Evolutionary conservation across 2,888 invertebrate genomes (phyloP).

Genomic region (Eupithecia insigniata): DNA sequence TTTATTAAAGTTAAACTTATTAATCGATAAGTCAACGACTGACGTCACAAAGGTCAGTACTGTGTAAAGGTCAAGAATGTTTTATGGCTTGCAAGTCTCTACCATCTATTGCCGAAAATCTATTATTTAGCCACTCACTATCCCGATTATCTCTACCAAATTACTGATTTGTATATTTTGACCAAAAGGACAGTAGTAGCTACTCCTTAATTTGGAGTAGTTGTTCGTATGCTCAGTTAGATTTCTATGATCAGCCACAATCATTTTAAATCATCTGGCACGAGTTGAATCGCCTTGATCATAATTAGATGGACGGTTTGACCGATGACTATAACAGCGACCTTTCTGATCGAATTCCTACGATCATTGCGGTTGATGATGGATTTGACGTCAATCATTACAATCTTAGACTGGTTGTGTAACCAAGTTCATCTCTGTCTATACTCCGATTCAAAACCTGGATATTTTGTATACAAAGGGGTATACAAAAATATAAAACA

Average conservation of each 20-base stretch:
- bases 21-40: neutral
- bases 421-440: neutral
- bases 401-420: constrained; percentile 2
- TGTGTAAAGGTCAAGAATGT: neutral
- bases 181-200: neutral
- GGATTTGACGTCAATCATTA: constrained; percentile 18
- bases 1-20: neutral
- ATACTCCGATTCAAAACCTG: no score
- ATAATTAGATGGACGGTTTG: constrained; percentile 29
- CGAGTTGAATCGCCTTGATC: constrained; percentile 28
- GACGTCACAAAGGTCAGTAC: neutral
- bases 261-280: constrained; percentile 21
- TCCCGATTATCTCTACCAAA: neutral
- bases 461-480: no score
- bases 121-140: neutral
- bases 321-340: constrained; percentile 19
- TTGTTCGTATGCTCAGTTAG: neutral
- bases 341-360: constrained; percentile 25
- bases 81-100: neutral
- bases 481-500: no score
- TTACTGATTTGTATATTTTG: no score
- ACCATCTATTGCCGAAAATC: neutral
- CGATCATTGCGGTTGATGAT: constrained; percentile 18
- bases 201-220: neutral
- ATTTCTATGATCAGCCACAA: neutral